Evolutionary conservation across 1,140 invertebrate species (phyloP).

Genomic region (Phortica variegata): DNA sequence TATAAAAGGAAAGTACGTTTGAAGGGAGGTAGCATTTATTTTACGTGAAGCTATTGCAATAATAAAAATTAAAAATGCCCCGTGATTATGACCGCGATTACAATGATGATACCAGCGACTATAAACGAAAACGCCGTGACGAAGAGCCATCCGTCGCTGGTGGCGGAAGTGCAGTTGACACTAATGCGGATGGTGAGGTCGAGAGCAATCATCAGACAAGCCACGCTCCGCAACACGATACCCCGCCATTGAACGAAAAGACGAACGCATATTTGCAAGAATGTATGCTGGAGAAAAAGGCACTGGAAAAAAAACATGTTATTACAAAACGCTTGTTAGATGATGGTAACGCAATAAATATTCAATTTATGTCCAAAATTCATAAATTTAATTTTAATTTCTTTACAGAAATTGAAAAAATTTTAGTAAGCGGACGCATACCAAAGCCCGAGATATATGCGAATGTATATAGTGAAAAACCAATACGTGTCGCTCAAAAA

Average conservation of each 20-base stretch:
- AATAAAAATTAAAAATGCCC: conserved; percentile 31
- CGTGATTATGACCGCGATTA: conserved; percentile 52
- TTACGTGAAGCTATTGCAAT: no score
- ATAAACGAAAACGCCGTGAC: conserved; percentile 49
- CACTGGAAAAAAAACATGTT: conserved; percentile 46
- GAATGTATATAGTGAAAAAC: conserved; percentile 84
- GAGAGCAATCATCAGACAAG: conserved; percentile 25
- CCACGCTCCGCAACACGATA: conserved; percentile 39
- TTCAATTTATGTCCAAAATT: neutral
- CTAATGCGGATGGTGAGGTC: conserved; percentile 35
- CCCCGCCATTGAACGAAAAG: conserved; percentile 48
- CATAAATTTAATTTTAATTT: conserved; percentile 14
- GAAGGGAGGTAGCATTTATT: no score
- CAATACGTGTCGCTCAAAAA: conserved; percentile 79
- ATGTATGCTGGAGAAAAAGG: conserved; percentile 46
- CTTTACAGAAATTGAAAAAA: conserved; percentile 66
- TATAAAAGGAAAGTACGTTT: no score
- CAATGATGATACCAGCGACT: conserved; percentile 49
- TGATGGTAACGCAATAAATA: conserved; percentile 25
- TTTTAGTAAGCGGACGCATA: conserved; percentile 62
- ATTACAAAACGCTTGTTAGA: conserved; percentile 49
- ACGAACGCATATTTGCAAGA: conserved; percentile 50
- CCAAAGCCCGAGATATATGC: conserved; percentile 69
- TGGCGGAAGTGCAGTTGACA: conserved; percentile 20
- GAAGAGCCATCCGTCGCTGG: conserved; percentile 39